Conservation (phyloP, 2,797 vertebrate genomes). For the Hippopotamyrus pictus region DNA sequence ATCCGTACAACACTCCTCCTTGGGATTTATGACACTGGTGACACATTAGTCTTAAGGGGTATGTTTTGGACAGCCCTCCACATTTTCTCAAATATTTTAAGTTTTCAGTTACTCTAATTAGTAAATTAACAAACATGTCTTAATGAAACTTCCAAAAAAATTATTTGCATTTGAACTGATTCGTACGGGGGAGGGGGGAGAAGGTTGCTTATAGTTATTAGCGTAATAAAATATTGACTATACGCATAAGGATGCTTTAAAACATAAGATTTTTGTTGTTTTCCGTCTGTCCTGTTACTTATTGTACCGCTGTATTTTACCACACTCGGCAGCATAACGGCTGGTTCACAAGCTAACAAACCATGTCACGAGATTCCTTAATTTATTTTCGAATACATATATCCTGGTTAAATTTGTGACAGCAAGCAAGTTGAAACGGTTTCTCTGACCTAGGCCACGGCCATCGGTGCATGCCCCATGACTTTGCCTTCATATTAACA, state of each 20-base stretch:
- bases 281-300: not conserved
- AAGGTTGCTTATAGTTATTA: not conserved
- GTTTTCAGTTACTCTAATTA: not conserved
- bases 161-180: not conserved
- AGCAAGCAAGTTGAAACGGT: constrained; percentile 3
- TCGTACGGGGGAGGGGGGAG: not conserved
- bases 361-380: not conserved
- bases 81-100: not conserved
- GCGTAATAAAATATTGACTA: not conserved
- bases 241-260: not conserved
- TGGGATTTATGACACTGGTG: not conserved
- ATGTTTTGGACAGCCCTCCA: not conserved
- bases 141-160: not conserved
- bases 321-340: not conserved
- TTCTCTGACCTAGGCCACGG: constrained; percentile 38
- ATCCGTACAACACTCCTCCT: not conserved
- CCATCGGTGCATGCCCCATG: constrained; percentile 9
- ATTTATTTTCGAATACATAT: not conserved
- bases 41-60: not conserved
- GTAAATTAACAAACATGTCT: not conserved
- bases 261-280: not conserved
- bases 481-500: constrained; percentile 57
- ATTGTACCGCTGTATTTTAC: not conserved
- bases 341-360: not conserved
- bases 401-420: not conserved